Evolutionary conservation across 2,888 invertebrate genomes (phyloP), one percentile per base, ranked within the genome.

Genomic region (Cheilosia urbana): DNA sequence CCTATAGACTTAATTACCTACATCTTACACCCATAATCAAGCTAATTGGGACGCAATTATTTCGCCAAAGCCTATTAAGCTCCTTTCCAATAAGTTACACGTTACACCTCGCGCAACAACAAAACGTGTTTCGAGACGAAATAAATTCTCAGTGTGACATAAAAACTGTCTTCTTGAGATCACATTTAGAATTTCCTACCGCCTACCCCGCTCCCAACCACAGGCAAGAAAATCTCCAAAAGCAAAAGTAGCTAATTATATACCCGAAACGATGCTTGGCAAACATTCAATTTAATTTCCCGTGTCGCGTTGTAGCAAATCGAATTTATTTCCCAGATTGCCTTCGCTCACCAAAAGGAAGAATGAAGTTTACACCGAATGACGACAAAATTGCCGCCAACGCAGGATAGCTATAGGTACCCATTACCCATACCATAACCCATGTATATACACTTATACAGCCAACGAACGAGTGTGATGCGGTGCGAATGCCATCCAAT

Each of bases 311-410:
- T 30, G 40, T 55, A 19, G 71, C 37, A 84, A 84, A 84, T 84
- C 69, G 73, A 79, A 79, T 84, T 79, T 75, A 58, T 34, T 55
- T 66, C 72, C 37, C 42, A 63, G 45, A n/a, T 47, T 47, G n/a
- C 17, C 71, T 77, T 17, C 45, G 17, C 45, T 4, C 45, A 47
- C 7, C 45, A n/a, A 17, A 17, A 17, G 45, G n/a, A 45, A 45
- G 45, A 45, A 45, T 45, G 7, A 15, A 45, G 17, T 47, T 47
- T 62, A 19, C 71, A 66, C 19, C n/a, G n/a, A 47, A 47, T 24
- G 42, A 49, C 27, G 42, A 42, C 27, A 34, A 34, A 42, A 24
- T 42, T 55, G 30, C 21, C 55, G 37, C 42, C 66, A 42, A 40
- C 17, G 13, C 17, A 47, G 17, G 45, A 2, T 9, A 3, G 2